Percentiles rank a stretch among this genome's conserved stretches.
These are phyloP conservation scores for Whitmania pigra DNA, from an alignment of 1,140 invertebrate species.

Conservation along the genomic window DNA sequence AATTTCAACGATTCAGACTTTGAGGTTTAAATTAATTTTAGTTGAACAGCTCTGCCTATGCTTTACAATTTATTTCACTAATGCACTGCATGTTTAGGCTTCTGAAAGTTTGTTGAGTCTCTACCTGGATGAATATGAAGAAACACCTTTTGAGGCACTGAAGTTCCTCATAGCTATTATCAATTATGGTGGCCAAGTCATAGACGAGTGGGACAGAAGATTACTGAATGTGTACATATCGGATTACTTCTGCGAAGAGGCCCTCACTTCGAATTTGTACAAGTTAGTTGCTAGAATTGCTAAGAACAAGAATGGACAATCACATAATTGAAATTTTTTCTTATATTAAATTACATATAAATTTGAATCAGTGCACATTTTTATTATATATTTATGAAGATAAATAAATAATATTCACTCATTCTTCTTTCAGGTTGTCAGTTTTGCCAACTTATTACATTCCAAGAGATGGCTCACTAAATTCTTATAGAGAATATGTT, in stretches of 20 bases:
- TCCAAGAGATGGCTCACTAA: constrained; percentile 63
- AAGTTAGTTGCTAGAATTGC: constrained; percentile 43
- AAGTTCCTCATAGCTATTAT: constrained; percentile 45
- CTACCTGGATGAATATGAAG: constrained; percentile 68
- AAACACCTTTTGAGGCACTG: constrained; percentile 50
- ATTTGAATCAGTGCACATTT: too few species aligned
- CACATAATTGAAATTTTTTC: neutral
- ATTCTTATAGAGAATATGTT: constrained; percentile 64
- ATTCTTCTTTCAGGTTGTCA: constrained; percentile 45
- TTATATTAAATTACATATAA: too few species aligned
- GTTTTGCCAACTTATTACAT: constrained; percentile 60
- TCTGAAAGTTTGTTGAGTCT: constrained; percentile 66
- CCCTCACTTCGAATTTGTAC: constrained; percentile 52
- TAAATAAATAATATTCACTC: too few species aligned
- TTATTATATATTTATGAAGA: too few species aligned
- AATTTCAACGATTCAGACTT: constrained; percentile 81
- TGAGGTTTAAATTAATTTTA: constrained; percentile 48
- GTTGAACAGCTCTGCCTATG: neutral
- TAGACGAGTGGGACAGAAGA: constrained; percentile 41
- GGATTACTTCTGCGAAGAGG: constrained; percentile 62
- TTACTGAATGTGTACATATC: constrained; percentile 62
- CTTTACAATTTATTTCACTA: neutral
- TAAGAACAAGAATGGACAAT: neutral
- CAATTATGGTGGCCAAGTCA: constrained; percentile 46
- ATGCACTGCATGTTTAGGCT: constrained; percentile 44